Evolutionary conservation across 64 coral and sea anemone genomes (phyloP).

Genomic region (Porites australiensis): DNA sequence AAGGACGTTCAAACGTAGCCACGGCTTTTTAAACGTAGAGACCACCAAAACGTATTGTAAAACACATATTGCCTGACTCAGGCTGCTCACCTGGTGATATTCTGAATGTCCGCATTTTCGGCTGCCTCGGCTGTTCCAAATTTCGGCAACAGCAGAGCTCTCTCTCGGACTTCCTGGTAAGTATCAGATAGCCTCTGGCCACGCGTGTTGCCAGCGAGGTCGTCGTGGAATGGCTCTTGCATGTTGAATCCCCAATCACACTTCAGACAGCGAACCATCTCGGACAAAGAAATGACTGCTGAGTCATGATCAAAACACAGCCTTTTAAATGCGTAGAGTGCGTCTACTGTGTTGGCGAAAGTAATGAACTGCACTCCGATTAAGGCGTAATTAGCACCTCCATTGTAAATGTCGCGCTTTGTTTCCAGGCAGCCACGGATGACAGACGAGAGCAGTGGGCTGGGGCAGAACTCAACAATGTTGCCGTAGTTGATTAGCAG

Average conservation of each 20-base stretch:
- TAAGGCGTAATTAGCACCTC: slow-evolving; percentile 77
- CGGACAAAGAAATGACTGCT: slow-evolving; percentile 54
- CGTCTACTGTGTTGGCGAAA: slow-evolving; percentile 73
- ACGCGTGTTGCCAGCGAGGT: slow-evolving; percentile 57
- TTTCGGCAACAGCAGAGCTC: slow-evolving; percentile 69
- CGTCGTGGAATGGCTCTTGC: slow-evolving; percentile 81
- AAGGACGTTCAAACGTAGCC: no score
- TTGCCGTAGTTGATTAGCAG: slow-evolving; percentile 85
- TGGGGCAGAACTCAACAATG: slow-evolving; percentile 69
- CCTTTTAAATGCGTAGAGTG: slow-evolving; percentile 85
- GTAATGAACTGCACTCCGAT: slow-evolving; percentile 65
- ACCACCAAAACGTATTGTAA: no score
- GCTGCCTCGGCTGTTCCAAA: slow-evolving; percentile 82
- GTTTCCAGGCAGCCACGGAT: slow-evolving; percentile 86
- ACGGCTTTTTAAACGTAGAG: no score
- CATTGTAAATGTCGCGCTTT: slow-evolving; percentile 82
- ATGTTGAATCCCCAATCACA: slow-evolving; percentile 79
- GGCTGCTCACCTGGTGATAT: slow-evolving; percentile 55
- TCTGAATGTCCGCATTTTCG: slow-evolving; percentile 63
- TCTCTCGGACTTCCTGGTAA: slow-evolving; percentile 79
- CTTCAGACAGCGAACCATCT: slow-evolving; percentile 79
- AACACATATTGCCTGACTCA: background rate
- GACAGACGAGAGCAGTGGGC: slow-evolving; percentile 79
- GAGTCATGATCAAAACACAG: slow-evolving; percentile 85
- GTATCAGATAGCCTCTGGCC: slow-evolving; percentile 60